Evolutionary conservation across 2,888 invertebrate species (phyloP).

Genomic region (Ormyrus nitidulus): DNA sequence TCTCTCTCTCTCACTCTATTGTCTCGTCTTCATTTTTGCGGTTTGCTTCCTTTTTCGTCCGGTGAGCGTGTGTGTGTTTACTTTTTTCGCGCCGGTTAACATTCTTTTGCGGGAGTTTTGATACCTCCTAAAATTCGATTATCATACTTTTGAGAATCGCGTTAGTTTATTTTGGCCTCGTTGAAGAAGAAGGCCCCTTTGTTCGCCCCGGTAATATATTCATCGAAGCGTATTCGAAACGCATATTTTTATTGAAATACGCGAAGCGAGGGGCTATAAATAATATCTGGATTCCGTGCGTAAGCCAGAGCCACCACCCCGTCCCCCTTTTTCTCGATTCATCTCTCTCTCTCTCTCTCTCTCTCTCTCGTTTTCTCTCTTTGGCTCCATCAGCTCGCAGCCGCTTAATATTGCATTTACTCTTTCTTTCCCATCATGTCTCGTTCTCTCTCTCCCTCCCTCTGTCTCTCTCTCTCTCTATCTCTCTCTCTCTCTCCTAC

Average conservation of each 20-base stretch:
- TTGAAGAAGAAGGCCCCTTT: too few relatives aligned
- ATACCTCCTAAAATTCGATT: not conserved
- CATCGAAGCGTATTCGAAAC: too few relatives aligned
- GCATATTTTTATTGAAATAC: too few relatives aligned
- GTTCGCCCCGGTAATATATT: too few relatives aligned
- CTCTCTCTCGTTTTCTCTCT: conserved; percentile 36
- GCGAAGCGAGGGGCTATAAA: too few relatives aligned
- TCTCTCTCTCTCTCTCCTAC: conserved; percentile 56
- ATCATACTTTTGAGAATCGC: not conserved
- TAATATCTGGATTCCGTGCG: not conserved
- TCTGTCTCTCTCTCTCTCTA: conserved; percentile 58
- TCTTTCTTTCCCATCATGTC: conserved; percentile 33
- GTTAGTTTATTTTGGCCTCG: too few relatives aligned
- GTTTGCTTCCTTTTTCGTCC: too few relatives aligned
- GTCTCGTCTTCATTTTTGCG: not conserved
- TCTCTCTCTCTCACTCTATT: conserved; percentile 6
- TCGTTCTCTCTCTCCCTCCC: conserved; percentile 49
- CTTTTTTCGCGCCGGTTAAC: not conserved
- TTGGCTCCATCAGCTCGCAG: conserved; percentile 23
- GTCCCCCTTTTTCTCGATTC: conserved; percentile 47
- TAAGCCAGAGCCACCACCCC: conserved; percentile 1
- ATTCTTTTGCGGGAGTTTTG: too few relatives aligned
- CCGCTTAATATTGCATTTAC: conserved; percentile 39
- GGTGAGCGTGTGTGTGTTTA: not conserved
- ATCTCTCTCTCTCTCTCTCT: conserved; percentile 13